phyloP scores from a whole-genome alignment of 2,113 vertebrate genomes.

The Solea solea region DNA sequence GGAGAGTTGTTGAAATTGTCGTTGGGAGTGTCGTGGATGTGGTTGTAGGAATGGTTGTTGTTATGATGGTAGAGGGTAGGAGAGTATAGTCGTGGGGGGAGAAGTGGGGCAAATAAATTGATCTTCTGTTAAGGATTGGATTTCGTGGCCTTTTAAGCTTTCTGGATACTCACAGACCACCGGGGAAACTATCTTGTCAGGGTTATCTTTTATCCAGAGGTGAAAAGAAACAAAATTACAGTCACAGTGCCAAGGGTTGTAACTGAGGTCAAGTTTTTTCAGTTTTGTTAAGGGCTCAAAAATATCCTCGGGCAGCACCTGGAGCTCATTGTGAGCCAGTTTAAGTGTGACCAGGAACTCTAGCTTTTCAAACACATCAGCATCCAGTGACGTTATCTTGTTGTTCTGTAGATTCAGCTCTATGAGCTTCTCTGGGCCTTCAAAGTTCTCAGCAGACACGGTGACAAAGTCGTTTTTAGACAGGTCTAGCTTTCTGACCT shows the following conservation, averaged over 20 bases:
- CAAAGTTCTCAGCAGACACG: slow-evolving; percentile 75
- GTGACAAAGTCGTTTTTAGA: slow-evolving; percentile 78
- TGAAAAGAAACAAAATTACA: slow-evolving; percentile 79
- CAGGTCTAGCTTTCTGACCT: slow-evolving; percentile 75
- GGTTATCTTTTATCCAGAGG: slow-evolving; percentile 69
- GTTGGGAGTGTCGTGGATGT: background rate
- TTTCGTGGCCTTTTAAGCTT: slow-evolving; percentile 56
- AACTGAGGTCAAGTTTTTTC: slow-evolving; percentile 70
- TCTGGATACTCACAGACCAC: slow-evolving; percentile 74
- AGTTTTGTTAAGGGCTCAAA: slow-evolving; percentile 73
- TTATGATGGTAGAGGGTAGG: background rate
- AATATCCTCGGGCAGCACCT: slow-evolving; percentile 63
- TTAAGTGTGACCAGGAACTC: slow-evolving; percentile 71
- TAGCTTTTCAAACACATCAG: slow-evolving; percentile 69
- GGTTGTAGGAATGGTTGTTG: background rate
- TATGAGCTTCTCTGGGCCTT: slow-evolving; percentile 72
- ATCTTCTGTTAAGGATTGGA: slow-evolving; percentile 61
- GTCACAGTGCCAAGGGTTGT: slow-evolving; percentile 87
- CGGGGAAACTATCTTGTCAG: slow-evolving; percentile 50
- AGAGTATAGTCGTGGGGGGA: slow-evolving; percentile 24
- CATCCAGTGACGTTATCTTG: slow-evolving; percentile 65
- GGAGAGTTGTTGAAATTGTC: background rate
- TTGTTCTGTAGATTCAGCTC: slow-evolving; percentile 80
- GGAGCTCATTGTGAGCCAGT: slow-evolving; percentile 72
- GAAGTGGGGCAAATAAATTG: slow-evolving; percentile 74